Percentiles rank a stretch among this genome's conserved stretches.
phyloP scores from a whole-genome alignment of 2,113 vertebrate genomes.

The Cephalopholis sonnerati region DNA sequence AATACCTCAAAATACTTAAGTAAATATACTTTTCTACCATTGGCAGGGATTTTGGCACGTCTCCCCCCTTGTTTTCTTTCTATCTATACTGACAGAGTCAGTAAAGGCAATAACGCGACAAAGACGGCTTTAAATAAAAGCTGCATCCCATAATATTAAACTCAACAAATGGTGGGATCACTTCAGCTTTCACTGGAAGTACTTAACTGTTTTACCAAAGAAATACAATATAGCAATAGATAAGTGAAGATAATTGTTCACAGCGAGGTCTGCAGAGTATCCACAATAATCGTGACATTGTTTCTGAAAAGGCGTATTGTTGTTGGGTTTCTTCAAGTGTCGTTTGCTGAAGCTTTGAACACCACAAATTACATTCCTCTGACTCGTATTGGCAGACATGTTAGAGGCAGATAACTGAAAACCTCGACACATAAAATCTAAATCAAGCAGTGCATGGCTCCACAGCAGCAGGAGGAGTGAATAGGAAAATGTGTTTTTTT shows the following conservation, averaged over 20 bases:
- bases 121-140: no score
- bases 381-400: background rate
- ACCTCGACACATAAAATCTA: background rate
- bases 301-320: constrained; percentile 1
- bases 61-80: no score
- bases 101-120: no score
- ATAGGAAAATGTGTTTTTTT: background rate
- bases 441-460: background rate
- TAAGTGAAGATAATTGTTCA: background rate
- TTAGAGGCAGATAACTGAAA: background rate
- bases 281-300: background rate
- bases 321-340: background rate
- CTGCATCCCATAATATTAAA: background rate
- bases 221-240: background rate
- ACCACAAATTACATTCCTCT: background rate
- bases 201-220: background rate
- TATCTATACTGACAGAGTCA: background rate
- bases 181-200: background rate
- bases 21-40: background rate
- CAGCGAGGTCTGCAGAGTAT: background rate
- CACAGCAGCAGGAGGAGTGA: background rate
- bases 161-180: background rate
- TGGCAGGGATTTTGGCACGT: background rate
- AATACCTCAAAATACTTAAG: background rate
- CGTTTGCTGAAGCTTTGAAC: background rate